Percentiles rank a stretch among this genome's conserved stretches.
Evolutionary conservation across 1,140 invertebrate species (phyloP).

Genomic region (Plutomurus gul): DNA sequence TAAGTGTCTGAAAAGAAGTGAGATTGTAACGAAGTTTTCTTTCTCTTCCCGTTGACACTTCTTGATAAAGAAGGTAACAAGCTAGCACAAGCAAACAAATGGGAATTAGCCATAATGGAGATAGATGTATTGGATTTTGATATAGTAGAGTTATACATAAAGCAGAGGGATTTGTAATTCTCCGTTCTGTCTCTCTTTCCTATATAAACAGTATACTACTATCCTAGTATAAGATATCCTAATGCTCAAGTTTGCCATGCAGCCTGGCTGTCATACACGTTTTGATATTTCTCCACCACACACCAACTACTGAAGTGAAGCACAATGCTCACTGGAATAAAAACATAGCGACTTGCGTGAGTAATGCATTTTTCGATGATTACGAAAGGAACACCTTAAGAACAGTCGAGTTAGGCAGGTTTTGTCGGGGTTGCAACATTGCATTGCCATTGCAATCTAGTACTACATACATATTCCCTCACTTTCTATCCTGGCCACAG

Average conservation of each 20-base stretch:
- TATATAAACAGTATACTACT: too few species aligned
- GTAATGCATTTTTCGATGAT: neutral
- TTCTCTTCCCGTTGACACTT: neutral
- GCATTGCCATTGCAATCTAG: conserved; percentile 24
- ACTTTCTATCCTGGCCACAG: neutral
- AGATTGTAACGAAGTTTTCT: neutral
- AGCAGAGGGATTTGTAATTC: too few species aligned
- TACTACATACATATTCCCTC: conserved; percentile 10
- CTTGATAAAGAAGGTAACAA: neutral
- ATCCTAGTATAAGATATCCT: too few species aligned
- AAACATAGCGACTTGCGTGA: neutral
- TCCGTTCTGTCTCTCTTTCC: too few species aligned
- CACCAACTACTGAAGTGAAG: too few species aligned
- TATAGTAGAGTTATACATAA: too few species aligned
- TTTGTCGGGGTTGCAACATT: conserved; percentile 25
- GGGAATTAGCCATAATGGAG: conserved; percentile 40
- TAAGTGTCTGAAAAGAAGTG: neutral
- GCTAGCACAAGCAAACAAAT: conserved; percentile 13
- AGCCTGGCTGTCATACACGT: too few species aligned
- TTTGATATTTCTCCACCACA: too few species aligned
- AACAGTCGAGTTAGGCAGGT: neutral
- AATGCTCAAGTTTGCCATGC: too few species aligned
- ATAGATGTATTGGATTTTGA: conserved; percentile 37
- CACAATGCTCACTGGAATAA: too few species aligned
- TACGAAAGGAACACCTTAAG: neutral